These are phyloP conservation scores for Bothrops jararaca DNA, from an alignment of 2,113 vertebrate species.

Conservation along the genomic window DNA sequence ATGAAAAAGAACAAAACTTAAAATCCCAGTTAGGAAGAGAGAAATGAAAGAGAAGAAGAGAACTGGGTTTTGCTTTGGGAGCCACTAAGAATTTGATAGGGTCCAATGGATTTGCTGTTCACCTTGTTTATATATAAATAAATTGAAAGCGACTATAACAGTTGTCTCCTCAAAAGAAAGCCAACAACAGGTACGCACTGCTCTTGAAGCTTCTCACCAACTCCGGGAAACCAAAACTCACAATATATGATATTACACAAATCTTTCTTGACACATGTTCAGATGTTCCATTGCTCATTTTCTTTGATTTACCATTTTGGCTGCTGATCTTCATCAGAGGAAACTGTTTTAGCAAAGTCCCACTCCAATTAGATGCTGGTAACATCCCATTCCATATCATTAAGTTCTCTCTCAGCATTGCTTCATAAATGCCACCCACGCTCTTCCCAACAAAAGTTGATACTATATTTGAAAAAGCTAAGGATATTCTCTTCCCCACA, in stretches of 20 bases:
- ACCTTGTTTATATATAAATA: neutral
- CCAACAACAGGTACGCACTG: neutral
- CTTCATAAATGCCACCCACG: neutral
- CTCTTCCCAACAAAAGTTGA: neutral
- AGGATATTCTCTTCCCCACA: neutral
- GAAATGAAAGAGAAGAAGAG: neutral
- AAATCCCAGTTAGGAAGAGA: neutral
- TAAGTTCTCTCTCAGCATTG: neutral
- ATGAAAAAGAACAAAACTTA: neutral
- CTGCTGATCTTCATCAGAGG: neutral
- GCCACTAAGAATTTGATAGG: neutral
- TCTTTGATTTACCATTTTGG: neutral
- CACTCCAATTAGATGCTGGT: neutral
- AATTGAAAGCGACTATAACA: neutral
- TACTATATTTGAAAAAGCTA: neutral
- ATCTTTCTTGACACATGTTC: neutral
- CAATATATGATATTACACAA: neutral
- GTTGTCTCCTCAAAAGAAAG: neutral
- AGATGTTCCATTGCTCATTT: neutral
- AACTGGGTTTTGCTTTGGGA: neutral
- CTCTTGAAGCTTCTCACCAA: neutral
- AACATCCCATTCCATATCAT: neutral
- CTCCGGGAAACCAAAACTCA: neutral
- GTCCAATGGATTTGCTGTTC: neutral
- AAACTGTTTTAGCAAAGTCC: neutral